These are phyloP conservation scores for Dynastes tityus DNA, from an alignment of 2,888 invertebrate genomes.

Conservation along the genomic window DNA sequence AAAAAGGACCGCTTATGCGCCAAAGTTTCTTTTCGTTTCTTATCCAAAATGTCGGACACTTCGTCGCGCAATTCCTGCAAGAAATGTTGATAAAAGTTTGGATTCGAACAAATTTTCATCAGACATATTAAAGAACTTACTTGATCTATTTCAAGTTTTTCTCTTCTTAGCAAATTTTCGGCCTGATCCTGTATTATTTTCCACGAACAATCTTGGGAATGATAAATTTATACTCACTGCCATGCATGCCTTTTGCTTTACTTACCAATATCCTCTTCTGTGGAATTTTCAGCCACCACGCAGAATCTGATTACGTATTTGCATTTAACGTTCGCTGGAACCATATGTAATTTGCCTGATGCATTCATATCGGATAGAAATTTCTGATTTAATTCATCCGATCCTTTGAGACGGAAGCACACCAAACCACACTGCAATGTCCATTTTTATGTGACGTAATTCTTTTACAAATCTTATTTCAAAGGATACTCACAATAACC, in stretches of 20 bases:
- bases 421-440: conserved; percentile 86
- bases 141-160: conserved; percentile 75
- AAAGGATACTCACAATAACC: conserved; percentile 80
- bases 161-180: conserved; percentile 83
- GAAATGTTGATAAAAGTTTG: conserved; percentile 29
- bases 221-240: too few species aligned
- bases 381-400: conserved; percentile 89
- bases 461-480: background rate
- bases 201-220: conserved; percentile 84
- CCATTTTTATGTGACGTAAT: background rate
- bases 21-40: conserved; percentile 84
- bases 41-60: conserved; percentile 82
- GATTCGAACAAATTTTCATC: background rate
- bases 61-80: conserved; percentile 78
- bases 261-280: conserved; percentile 85
- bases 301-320: conserved; percentile 95
- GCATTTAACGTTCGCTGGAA: conserved; percentile 92
- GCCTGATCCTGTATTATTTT: conserved; percentile 87
- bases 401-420: conserved; percentile 90
- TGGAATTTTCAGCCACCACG: conserved; percentile 92
- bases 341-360: conserved; percentile 97
- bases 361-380: conserved; percentile 93
- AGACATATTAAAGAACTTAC: conserved; percentile 66
- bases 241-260: conserved; percentile 12
- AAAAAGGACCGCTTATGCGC: conserved; percentile 96